phyloP scores from a whole-genome alignment of 2,113 vertebrate genomes.

The Pipa parva region DNA sequence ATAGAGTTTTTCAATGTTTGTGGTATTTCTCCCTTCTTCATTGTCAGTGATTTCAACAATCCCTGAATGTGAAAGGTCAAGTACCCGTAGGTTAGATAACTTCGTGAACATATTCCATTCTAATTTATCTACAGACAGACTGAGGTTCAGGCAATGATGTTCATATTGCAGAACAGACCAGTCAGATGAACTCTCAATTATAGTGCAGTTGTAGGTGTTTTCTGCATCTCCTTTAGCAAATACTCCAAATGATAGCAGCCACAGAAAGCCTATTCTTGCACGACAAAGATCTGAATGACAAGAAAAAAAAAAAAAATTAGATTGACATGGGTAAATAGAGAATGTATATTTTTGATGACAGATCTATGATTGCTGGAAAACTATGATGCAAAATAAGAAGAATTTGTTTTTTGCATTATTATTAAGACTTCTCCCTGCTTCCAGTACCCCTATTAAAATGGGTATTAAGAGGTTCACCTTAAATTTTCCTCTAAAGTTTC shows the following conservation, averaged over 20 bases:
- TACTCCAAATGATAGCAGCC: background rate
- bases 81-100: constrained; percentile 53
- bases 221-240: constrained; percentile 6
- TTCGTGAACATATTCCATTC: constrained; percentile 64
- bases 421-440: no score
- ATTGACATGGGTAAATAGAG: background rate
- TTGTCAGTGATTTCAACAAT: constrained; percentile 53
- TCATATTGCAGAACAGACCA: constrained; percentile 42
- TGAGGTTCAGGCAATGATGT: constrained; percentile 78
- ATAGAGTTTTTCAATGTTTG: constrained; percentile 60
- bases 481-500: no score
- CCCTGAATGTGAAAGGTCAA: constrained; percentile 74
- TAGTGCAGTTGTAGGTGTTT: constrained; percentile 64
- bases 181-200: constrained; percentile 51
- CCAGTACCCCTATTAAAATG: no score
- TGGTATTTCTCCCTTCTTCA: constrained; percentile 5
- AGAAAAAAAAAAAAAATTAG: background rate
- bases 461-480: no score
- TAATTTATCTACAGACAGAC: constrained; percentile 64
- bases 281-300: background rate
- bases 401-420: no score
- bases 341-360: no score
- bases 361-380: no score
- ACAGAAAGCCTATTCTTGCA: background rate
- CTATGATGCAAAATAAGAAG: no score